Evolutionary conservation across 2,113 vertebrate genomes (phyloP).

Genomic region (Montifringilla adamsi): DNA sequence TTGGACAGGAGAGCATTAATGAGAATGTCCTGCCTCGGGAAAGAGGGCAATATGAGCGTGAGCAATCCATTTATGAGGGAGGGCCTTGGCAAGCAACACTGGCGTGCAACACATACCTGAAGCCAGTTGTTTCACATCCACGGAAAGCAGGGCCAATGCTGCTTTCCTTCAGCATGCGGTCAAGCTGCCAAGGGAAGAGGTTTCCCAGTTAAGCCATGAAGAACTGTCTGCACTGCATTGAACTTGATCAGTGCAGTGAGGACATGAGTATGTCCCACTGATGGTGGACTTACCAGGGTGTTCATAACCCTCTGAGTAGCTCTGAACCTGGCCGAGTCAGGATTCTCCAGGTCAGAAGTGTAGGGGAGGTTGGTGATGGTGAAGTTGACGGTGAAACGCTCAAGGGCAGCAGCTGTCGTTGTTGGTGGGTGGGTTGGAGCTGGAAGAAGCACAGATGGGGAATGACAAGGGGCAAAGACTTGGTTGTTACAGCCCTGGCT

Average conservation of each 20-base stretch:
- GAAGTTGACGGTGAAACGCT: not conserved
- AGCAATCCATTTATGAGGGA: too few relatives aligned
- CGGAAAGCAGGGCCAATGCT: not conserved
- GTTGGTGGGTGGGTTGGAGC: not conserved
- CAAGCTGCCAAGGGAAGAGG: not conserved
- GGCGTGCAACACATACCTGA: conserved; percentile 39
- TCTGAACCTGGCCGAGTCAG: not conserved
- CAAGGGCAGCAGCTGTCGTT: rapidly evolving
- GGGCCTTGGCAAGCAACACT: too few relatives aligned
- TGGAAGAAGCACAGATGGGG: not conserved
- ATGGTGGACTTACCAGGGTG: not conserved
- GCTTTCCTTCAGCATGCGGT: conserved; percentile 5
- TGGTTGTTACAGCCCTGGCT: too few relatives aligned
- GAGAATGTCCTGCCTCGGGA: too few relatives aligned
- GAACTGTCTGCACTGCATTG: not conserved
- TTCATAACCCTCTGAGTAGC: rapidly evolving
- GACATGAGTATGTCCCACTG: too few relatives aligned
- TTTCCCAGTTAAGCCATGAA: rapidly evolving
- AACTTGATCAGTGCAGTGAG: too few relatives aligned
- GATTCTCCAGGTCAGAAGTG: not conserved
- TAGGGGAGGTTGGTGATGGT: conserved; percentile 1
- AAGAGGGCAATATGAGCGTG: too few relatives aligned
- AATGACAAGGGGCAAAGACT: too few relatives aligned
- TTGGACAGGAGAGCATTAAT: too few relatives aligned
- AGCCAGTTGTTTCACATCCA: not conserved